Percentiles rank a stretch among this genome's conserved stretches.
Conservation (phyloP, 2,888 invertebrate genomes). For the Smittia sp. region DNA sequence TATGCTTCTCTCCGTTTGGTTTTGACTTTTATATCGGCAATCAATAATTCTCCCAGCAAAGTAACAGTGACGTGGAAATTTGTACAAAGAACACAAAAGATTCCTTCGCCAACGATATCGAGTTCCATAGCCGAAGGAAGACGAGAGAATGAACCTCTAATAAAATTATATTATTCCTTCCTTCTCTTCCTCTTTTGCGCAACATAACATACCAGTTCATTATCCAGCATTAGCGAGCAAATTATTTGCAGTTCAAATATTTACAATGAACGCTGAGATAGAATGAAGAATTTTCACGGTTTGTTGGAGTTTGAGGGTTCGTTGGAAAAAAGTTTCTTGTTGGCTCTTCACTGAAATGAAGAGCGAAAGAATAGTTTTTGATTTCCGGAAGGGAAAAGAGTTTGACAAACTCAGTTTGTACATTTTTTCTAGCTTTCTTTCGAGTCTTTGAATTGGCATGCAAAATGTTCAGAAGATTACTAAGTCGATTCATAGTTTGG, state of each 20-base stretch:
- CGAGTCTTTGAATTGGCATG: no score
- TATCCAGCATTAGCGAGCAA: slow-evolving; percentile 15
- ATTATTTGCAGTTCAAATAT: slow-evolving; percentile 25
- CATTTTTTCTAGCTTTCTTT: no score
- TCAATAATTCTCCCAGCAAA: slow-evolving; percentile 14
- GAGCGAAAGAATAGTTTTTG: no score
- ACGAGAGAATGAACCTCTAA: slow-evolving; percentile 1
- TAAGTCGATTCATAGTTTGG: no score
- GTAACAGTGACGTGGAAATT: slow-evolving; percentile 4
- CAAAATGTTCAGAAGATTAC: no score
- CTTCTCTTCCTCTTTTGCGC: not conserved
- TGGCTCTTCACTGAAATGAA: no score
- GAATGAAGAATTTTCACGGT: slow-evolving; percentile 3
- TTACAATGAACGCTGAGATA: slow-evolving; percentile 20
- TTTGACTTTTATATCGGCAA: slow-evolving; percentile 28
- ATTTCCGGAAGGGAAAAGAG: no score
- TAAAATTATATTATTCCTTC: slow-evolving; percentile 17
- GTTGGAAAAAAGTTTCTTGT: not conserved
- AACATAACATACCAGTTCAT: not conserved
- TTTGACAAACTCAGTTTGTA: no score
- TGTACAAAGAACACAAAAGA: slow-evolving; percentile 5
- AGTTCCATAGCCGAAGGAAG: not conserved
- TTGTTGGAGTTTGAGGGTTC: slow-evolving; percentile 2
- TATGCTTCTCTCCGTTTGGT: not conserved
- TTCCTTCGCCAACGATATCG: not conserved